Conservation (phyloP, 2,113 vertebrate species). For the Oreochromis aureus region DNA sequence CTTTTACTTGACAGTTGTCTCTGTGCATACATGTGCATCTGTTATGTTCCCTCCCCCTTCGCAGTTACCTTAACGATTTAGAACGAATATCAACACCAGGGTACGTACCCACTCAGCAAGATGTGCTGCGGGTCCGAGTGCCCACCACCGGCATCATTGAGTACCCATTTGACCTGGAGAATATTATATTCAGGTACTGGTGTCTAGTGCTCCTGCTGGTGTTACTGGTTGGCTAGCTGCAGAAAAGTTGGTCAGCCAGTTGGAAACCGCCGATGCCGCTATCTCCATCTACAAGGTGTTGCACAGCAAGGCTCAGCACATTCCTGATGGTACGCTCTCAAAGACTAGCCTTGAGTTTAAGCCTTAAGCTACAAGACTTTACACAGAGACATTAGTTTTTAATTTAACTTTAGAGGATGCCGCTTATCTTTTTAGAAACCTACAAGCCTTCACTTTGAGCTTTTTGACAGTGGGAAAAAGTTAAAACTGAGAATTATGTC, state of each 20-base stretch:
- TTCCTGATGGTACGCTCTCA: conserved; percentile 54
- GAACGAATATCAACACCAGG: conserved; percentile 81
- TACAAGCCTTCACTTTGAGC: not conserved
- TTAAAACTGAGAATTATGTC: not conserved
- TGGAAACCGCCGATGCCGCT: conserved; percentile 16
- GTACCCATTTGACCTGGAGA: conserved; percentile 94
- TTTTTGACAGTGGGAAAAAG: not conserved
- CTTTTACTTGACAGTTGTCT: not conserved
- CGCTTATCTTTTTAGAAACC: not conserved
- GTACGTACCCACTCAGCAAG: conserved; percentile 90
- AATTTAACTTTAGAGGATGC: not conserved
- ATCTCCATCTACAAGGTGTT: not conserved
- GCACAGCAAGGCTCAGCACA: conserved; percentile 23
- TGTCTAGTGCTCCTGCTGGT: conserved; percentile 8
- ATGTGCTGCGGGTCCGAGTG: conserved; percentile 88
- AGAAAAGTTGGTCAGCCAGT: conserved; percentile 10
- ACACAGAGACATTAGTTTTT: accelerated
- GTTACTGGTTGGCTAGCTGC: conserved; percentile 30
- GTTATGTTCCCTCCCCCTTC: conserved; percentile 37
- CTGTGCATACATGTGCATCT: conserved; percentile 20
- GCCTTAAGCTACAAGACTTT: not conserved
- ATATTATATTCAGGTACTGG: conserved; percentile 92
- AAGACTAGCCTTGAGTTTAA: not conserved
- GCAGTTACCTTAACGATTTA: conserved; percentile 87
- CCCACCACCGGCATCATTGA: conserved; percentile 94